Evolutionary conservation across 2,113 vertebrate genomes (phyloP).

Genomic region (Oryzias javanicus): DNA sequence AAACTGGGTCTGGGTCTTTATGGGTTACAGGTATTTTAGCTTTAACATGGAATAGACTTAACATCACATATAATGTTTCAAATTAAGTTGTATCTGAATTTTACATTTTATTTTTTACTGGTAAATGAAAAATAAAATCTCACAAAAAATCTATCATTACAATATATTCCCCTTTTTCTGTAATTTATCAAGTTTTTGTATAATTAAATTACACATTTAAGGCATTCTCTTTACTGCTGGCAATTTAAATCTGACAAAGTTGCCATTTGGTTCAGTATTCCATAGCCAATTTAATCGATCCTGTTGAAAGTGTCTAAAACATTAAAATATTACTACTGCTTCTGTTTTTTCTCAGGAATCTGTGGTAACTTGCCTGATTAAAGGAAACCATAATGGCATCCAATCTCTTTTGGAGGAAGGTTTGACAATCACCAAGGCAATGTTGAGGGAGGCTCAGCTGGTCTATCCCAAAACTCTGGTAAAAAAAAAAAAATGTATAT

Average conservation of each 20-base stretch:
- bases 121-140: too few species aligned
- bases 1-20: too few species aligned
- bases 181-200: background rate
- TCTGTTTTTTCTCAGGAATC: constrained; percentile 63
- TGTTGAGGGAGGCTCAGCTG: constrained; percentile 74
- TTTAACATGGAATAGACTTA: too few species aligned
- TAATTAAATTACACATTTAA: too few species aligned
- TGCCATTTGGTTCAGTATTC: background rate
- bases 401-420: constrained; percentile 75
- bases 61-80: too few species aligned
- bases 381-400: constrained; percentile 79
- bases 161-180: background rate
- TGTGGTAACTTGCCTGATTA: constrained; percentile 61
- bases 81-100: too few species aligned
- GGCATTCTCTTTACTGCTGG: too few species aligned
- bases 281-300: background rate
- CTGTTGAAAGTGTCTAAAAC: background rate
- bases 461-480: constrained; percentile 78
- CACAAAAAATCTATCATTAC: too few species aligned
- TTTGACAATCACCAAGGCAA: constrained; percentile 65
- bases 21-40: too few species aligned
- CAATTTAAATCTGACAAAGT: too few species aligned
- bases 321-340: background rate
- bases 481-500: constrained; percentile 10
- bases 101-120: too few species aligned